phyloP scores from a whole-genome alignment of 2,888 invertebrate species.

The Hydrotaea cyrtoneurina region DNA sequence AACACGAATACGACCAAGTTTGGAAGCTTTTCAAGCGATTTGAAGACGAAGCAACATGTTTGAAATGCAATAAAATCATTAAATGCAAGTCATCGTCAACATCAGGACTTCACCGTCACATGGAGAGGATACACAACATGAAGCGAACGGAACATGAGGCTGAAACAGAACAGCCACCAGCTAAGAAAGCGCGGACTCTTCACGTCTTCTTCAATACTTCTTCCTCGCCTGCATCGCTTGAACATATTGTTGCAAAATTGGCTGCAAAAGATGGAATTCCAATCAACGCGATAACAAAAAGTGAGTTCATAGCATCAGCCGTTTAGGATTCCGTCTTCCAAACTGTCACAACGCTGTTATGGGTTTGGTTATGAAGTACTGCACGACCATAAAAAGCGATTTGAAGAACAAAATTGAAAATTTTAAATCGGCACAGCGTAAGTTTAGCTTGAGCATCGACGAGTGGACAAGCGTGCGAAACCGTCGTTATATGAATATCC shows the following conservation, averaged over 20 bases:
- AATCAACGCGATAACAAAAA: too few relatives aligned
- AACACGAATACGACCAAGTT: neutral
- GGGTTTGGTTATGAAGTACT: too few relatives aligned
- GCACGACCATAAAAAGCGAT: too few relatives aligned
- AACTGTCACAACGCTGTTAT: too few relatives aligned
- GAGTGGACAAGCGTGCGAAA: neutral
- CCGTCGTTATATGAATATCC: neutral
- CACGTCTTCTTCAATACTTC: neutral
- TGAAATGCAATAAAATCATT: too few relatives aligned
- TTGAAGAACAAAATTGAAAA: neutral
- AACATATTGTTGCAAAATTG: neutral
- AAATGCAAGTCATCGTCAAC: neutral
- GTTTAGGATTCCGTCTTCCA: too few relatives aligned
- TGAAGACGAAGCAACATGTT: neutral
- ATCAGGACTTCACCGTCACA: neutral
- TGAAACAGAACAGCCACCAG: neutral
- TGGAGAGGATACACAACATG: constrained; percentile 1
- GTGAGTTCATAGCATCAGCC: too few relatives aligned
- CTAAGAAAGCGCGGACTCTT: constrained; percentile 1
- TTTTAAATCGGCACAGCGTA: neutral
- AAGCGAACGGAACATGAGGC: neutral
- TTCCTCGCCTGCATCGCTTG: neutral
- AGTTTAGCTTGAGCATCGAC: constrained; percentile 1
- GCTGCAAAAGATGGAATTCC: neutral
- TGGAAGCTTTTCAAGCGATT: neutral